Base-by-base conservation (phyloP, 2,888 invertebrate genomes). In the Silvanus unidentatus region DNA sequence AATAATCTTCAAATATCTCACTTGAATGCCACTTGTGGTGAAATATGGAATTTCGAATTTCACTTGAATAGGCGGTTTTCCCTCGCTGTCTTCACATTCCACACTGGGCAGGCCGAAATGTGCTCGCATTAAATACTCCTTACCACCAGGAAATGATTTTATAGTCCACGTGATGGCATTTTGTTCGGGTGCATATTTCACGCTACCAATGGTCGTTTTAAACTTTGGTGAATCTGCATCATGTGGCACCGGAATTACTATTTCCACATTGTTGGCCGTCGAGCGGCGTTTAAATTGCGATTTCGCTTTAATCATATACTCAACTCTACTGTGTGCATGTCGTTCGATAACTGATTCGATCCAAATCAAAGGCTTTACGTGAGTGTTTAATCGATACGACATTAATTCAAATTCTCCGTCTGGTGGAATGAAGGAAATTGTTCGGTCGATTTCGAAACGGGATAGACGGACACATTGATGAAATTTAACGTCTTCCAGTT, bases 1-100 rank as follows among this genome's bases (percentile, higher is more conserved):
- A 62, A 99, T 98, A 60, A 98, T 98, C 74, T 97, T 97, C 66
- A 97, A 75, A 68, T 97, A 96, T 43, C 96, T 81, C 3, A 89
- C 94, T 79, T 98, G 98, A 62, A 99, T 97, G 28, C 98, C 98
- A 16, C 96, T 96, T 27, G 98, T 98, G 0, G 98, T 98, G 65
- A 98, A 98, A 68, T 98, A 98, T 0, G 98, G 98, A 60, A 98
- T 98, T 75, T 98, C 98, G 77, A 99, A 99, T 73, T 95, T 95
- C 2, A 98, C 96, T 75, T 95, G 93, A 57, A 99, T 98, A 0
- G 98, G 98, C 36, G 98, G 97, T 69, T 91, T 92, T 0, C 96
- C 97, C 73, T 98, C 97, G 0, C 83, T 75, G 58, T 97, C 95
- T 67, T 97, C 97, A 61, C 89, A 87, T 64, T 88, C 88, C 1